Evolutionary conservation across 2,888 invertebrate genomes (phyloP), one percentile per base, ranked within the genome.

Genomic region (Caenorhabditis afra): DNA sequence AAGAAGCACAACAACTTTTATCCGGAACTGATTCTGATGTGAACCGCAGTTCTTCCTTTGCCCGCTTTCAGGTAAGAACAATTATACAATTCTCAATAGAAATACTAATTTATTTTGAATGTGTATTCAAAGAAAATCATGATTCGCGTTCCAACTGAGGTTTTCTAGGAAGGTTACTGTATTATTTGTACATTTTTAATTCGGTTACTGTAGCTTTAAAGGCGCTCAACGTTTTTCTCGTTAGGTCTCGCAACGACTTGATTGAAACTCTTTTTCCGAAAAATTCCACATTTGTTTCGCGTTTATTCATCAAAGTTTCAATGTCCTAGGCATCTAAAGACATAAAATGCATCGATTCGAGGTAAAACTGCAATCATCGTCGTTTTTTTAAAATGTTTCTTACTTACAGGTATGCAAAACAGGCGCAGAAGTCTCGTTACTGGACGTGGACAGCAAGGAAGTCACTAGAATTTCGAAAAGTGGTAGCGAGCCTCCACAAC

Each of bases 321-420:
- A 16, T 50, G 16, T 3, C 16, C 1, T 50, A 29, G 7, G 29
- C 29, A 29, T 50, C 22, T 2, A 50, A 22, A 12, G 22, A n/a
- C 10, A 11, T 7, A 22, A 18, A 12, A 57, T 41, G 57, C 39
- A 57, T 41, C 39, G 57, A 35, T 71, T 71, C 41, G 71, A 71
- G 71, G 71, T 76, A 58, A 45, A 14, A 55, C 18, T 55, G 4
- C 14, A 50, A 29, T 29, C 29, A 29, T 29, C 29, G n/a, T n/a
- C n/a, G 35, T 29, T 62, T 47, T 16, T n/a, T 4, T 20, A 64
- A 58, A 39, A 20, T 20, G 37, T 12, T 14, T 18, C 55, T 18
- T n/a, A n/a, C n/a, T 58, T 79, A 12, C 49, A 79, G 79, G 79
- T 79, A 1, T 73, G 79, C 37, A 67, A 64, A 74, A 79, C 73